Evolutionary conservation across 2,888 invertebrate genomes (phyloP).

Genomic region (Halocaridina rubra): DNA sequence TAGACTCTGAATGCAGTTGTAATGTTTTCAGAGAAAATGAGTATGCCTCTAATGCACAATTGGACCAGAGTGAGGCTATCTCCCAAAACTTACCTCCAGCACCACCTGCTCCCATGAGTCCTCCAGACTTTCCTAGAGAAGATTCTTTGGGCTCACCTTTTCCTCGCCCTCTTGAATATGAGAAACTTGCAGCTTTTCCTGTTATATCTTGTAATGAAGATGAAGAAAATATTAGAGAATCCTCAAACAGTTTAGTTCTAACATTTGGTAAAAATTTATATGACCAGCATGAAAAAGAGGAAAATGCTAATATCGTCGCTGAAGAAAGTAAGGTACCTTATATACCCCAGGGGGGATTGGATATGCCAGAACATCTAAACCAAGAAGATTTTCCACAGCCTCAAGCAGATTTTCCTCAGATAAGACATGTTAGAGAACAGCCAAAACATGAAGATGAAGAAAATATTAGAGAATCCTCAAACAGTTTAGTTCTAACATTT

Average conservation of each 20-base stretch:
- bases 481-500: neutral
- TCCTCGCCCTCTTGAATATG: slow-evolving; percentile 33
- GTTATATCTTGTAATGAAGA: neutral
- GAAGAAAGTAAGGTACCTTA: slow-evolving; percentile 4
- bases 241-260: neutral
- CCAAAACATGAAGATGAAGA: neutral
- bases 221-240: neutral
- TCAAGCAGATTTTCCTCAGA: slow-evolving; percentile 1
- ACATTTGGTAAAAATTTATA: slow-evolving; percentile 4
- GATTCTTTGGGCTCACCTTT: neutral
- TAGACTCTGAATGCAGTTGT: neutral
- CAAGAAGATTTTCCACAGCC: slow-evolving; percentile 11
- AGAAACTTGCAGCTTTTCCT: slow-evolving; percentile 8
- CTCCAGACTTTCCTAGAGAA: slow-evolving; percentile 19
- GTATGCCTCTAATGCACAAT: slow-evolving; percentile 18
- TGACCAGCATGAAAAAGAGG: neutral
- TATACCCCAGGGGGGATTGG: no score
- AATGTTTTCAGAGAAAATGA: neutral
- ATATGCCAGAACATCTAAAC: no score
- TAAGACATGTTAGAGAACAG: neutral
- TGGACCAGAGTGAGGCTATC: neutral
- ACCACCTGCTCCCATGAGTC: slow-evolving; percentile 19
- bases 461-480: neutral
- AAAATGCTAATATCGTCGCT: no score
- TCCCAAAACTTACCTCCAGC: neutral